Conservation (phyloP, 2,113 vertebrate genomes). For the Rafetus swinhoei region DNA sequence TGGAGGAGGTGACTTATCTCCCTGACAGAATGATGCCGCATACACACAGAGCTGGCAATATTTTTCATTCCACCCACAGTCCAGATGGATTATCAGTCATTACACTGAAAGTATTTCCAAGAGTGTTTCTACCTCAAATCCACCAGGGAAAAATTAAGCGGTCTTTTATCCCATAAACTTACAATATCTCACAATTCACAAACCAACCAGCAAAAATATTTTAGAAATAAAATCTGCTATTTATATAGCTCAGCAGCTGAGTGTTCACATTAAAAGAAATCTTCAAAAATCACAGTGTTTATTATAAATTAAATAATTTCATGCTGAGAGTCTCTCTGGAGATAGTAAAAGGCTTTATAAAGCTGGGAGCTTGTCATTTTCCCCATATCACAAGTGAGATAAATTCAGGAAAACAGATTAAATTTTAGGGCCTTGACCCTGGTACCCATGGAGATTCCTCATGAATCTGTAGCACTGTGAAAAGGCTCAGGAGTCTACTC, state of each 20-base stretch:
- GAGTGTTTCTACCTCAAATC: conserved; percentile 24
- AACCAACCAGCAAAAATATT: conserved; percentile 41
- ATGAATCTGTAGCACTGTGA: not conserved
- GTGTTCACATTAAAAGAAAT: not conserved
- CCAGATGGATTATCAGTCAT: conserved; percentile 74
- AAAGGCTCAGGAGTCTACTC: accelerated
- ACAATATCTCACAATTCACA: not conserved
- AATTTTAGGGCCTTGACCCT: not conserved
- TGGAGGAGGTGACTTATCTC: conserved; percentile 4
- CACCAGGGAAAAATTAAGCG: conserved; percentile 42
- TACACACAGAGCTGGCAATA: conserved; percentile 65
- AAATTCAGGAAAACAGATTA: not conserved
- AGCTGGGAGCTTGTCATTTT: not conserved
- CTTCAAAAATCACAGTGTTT: not conserved
- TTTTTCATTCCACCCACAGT: conserved; percentile 58
- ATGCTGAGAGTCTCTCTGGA: not conserved
- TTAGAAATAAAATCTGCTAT: conserved; percentile 40
- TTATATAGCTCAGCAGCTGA: conserved; percentile 13
- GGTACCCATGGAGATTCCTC: not conserved
- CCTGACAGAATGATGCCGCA: conserved; percentile 28
- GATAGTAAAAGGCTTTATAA: not conserved
- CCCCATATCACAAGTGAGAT: not conserved
- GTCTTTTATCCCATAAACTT: conserved; percentile 26
- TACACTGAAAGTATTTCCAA: conserved; percentile 46
- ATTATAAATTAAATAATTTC: not conserved